Base-by-base conservation (phyloP, 2,113 vertebrate species). In the Taurulus bubalis region DNA sequence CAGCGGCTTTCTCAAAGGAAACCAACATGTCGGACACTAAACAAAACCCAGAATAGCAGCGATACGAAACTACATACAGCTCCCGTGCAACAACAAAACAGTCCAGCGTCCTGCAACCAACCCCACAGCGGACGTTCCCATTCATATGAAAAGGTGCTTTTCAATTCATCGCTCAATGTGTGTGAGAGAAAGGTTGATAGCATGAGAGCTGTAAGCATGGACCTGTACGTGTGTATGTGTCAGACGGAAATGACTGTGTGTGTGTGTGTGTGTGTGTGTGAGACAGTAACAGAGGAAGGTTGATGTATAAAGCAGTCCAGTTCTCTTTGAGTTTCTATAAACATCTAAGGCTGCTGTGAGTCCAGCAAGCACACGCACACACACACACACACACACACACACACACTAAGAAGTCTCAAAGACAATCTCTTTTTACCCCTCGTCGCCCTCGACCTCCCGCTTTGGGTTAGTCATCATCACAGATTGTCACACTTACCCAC, bases 281-380 rank as follows among this genome's bases (percentile, higher is more conserved):
- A 11, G 47, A 72, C 30, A 47, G 85, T 82, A 82, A 89, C 74
- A 76, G 63, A 80, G 79, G 59, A 75, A 40, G 80, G 83, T 67
- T 91, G 83, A 93, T 94, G 82, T 87, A 91, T 93, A 86, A 94
- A 93, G 86, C 79, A 93, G 81, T 92, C 90, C 84, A 85, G 89
- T 95, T 94, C 83, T 82, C 77, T 62, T 81, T 66, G 71, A 93
- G 88, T 94, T 95, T 95, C 94, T 93, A 92, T 90, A 92, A 93
- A 90, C 92, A 89, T 88, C 80, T 79, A 74, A 76, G 56, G 77
- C 85, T 36, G 68, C 70, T 85, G 36, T 84, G 53, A 56, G 71
- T 66, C 78, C 78, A 80, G 45, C 38, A 65, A 28, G 53, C 59
- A 20, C 28, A 28, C 34, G 58, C 34, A 34, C 18, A 65, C 47